phyloP scores from a whole-genome alignment of 1,140 invertebrate genomes.

The Drosophila orena region DNA sequence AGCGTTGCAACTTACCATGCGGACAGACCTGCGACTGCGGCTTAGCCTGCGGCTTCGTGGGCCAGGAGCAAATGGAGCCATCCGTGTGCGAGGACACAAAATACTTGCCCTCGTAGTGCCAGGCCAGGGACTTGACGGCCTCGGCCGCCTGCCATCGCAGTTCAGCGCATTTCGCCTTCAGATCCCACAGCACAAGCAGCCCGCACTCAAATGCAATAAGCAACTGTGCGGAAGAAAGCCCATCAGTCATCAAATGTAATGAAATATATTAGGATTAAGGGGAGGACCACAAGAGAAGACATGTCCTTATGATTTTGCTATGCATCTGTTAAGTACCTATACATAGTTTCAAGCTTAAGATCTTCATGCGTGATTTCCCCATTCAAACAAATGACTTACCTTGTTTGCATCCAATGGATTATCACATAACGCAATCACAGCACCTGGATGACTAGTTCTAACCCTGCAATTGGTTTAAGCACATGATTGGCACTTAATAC shows the following conservation, averaged over 20 bases:
- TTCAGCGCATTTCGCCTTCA: constrained; percentile 93
- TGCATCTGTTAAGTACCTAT: no score
- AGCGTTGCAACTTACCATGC: constrained; percentile 89
- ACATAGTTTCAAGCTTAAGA: no score
- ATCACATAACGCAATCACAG: constrained; percentile 97
- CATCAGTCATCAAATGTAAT: neutral
- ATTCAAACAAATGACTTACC: constrained; percentile 86
- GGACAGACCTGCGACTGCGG: constrained; percentile 94
- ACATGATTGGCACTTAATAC: neutral
- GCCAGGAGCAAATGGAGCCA: constrained; percentile 97
- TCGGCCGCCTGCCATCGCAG: constrained; percentile 92
- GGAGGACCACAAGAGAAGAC: neutral
- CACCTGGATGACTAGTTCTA: constrained; percentile 96
- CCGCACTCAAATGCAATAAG: constrained; percentile 98
- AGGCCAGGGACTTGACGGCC: constrained; percentile 93
- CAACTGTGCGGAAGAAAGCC: constrained; percentile 87
- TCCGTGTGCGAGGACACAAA: constrained; percentile 98
- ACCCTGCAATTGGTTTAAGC: constrained; percentile 87
- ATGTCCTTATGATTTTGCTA: no score
- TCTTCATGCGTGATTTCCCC: neutral
- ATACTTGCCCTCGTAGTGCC: constrained; percentile 99
- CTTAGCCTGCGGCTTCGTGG: constrained; percentile 90
- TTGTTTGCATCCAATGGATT: constrained; percentile 97
- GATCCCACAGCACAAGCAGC: constrained; percentile 97
- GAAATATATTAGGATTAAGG: neutral